Conservation (phyloP, 2,113 vertebrate species). For the Phaethornis superciliosus region DNA sequence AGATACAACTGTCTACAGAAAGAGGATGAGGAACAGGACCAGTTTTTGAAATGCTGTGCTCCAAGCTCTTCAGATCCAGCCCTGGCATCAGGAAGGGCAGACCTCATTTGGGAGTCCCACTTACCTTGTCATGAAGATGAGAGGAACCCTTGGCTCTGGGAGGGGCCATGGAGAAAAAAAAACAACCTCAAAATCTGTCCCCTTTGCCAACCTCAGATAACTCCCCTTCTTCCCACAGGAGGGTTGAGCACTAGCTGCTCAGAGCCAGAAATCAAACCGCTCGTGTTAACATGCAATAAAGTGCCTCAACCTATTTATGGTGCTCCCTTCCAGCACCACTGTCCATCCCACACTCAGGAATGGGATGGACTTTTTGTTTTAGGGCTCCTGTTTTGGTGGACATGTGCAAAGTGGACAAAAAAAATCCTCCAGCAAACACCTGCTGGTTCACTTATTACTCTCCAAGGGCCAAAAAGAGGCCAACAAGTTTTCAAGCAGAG, state of each 20-base stretch:
- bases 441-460: neutral
- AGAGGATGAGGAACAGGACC: neutral
- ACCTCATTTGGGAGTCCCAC: neutral
- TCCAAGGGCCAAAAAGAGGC: neutral
- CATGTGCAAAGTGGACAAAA: neutral
- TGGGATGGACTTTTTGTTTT: too few relatives aligned
- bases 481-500: neutral
- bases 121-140: neutral
- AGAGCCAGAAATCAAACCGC: neutral
- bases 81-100: neutral
- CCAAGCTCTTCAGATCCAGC: neutral
- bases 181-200: rapidly evolving
- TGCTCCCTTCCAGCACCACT: neutral
- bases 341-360: neutral
- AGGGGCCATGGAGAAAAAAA: neutral
- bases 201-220: neutral
- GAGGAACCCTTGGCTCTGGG: neutral
- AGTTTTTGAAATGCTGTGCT: neutral
- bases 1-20: rapidly evolving
- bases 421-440: neutral
- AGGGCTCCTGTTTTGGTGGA: neutral
- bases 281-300: rapidly evolving
- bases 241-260: neutral
- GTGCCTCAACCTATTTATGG: neutral
- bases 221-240: neutral